Base-by-base conservation (phyloP, 2,113 vertebrate genomes). In the Entosphenus tridentatus region DNA sequence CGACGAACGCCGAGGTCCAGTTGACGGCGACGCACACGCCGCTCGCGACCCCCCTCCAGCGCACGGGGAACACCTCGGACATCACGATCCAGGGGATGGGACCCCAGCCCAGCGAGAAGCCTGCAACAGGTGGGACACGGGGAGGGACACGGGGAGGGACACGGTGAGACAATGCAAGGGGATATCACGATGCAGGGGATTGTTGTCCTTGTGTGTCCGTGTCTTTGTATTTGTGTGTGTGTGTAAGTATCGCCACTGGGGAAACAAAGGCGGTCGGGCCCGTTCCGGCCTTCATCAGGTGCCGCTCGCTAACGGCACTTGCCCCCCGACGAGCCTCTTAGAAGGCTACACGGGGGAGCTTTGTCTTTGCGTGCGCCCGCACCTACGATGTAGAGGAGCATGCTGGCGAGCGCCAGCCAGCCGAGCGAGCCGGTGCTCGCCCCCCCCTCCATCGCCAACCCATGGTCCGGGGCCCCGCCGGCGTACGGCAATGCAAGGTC, bases 321-420 rank as follows among this genome's bases (percentile, higher is more conserved):
- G 39, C 6, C 39, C 39, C 39, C 39, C 39, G 39, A 39, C 39
- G 5, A 39, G 39, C 57, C 10, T 58, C 0, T 10, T 2, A 13
- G 9, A 9, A 12, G 9, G 10, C 21, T 14, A 11, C 67, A 1
- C 10, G 8, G 10, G 10, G 39, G 12, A 59, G 9, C 3, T 4
- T 10, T 8, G 55, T 72, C 57, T 16, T 70, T 39, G 39, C 39
- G 39, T 39, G 39, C 39, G 39, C 39, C 39, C 80, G 80, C 68
- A 95, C 91, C 89, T 56, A 83, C 75, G 57, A 95, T 87, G 71
- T 92, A 96, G 72, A 91, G 70, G 3, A 81, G 82, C 79, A 89
- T 78, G 78, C 88, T 89, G 74, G 76, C 73, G 68, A 96, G 79
- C 0, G 91, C 86, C 72, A 96, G 73, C 89, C 88, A 92, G 59